These are phyloP conservation scores for Stenchaetothrips biformis DNA, from an alignment of 2,888 invertebrate genomes.

Conservation along the genomic window DNA sequence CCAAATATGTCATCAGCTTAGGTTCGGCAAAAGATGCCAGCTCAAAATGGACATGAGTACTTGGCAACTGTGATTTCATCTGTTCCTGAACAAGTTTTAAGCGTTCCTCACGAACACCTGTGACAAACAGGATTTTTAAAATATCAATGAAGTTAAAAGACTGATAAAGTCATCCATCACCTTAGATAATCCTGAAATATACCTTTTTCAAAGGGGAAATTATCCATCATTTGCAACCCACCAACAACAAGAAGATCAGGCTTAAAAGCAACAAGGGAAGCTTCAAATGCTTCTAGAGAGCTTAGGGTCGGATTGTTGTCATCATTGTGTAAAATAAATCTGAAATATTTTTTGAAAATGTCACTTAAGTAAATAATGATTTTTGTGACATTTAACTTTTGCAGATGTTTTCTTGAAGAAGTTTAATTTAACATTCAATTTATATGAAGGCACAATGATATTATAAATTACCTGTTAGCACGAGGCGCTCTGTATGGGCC, in stretches of 20 bases:
- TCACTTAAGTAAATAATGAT: background rate
- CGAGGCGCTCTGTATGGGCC: constrained; percentile 66
- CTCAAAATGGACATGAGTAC: constrained; percentile 73
- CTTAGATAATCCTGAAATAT: constrained; percentile 35
- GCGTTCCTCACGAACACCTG: constrained; percentile 60
- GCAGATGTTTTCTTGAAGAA: background rate
- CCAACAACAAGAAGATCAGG: constrained; percentile 74
- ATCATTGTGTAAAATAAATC: constrained; percentile 78
- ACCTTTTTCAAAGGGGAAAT: constrained; percentile 64
- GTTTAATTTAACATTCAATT: background rate
- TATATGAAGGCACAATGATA: background rate
- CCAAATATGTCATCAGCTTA: constrained; percentile 60
- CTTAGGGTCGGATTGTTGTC: constrained; percentile 69
- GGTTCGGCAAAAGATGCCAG: constrained; percentile 80
- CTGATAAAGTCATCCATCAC: background rate
- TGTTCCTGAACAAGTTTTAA: constrained; percentile 61
- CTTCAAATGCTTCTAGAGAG: constrained; percentile 65
- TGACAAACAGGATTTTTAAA: constrained; percentile 35
- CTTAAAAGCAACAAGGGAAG: constrained; percentile 55
- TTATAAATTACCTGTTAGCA: constrained; percentile 61
- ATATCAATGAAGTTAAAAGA: background rate
- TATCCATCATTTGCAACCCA: constrained; percentile 86
- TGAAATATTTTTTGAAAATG: constrained; percentile 39
- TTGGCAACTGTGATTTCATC: constrained; percentile 55
- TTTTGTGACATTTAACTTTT: background rate